Evolutionary conservation across 2,797 vertebrate genomes (phyloP).

Genomic region (Neoniphon sammara): DNA sequence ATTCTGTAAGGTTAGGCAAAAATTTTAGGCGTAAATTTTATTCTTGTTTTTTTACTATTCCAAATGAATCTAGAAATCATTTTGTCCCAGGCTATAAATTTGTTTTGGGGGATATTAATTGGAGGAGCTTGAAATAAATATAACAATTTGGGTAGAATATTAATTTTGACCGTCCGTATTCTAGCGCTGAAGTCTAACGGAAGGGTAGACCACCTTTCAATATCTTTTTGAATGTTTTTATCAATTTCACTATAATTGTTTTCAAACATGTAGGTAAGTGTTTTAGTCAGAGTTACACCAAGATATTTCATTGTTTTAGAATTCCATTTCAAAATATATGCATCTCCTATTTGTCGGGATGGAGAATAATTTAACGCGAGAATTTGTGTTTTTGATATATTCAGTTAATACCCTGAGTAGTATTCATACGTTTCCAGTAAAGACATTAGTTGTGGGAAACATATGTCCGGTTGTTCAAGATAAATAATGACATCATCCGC

Average conservation of each 20-base stretch:
- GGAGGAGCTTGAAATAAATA: constrained; percentile 13
- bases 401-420: constrained; percentile 22
- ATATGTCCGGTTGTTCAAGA: not conserved
- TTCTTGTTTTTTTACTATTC: constrained; percentile 20
- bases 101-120: constrained; percentile 3
- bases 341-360: constrained; percentile 1
- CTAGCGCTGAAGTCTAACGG: constrained; percentile 15
- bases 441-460: constrained; percentile 6
- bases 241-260: constrained; percentile 11
- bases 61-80: constrained; percentile 20
- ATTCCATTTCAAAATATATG: constrained; percentile 22
- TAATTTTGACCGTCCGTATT: constrained; percentile 25
- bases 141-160: not conserved
- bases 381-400: constrained; percentile 19
- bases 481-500: constrained; percentile 21
- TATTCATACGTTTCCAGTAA: constrained; percentile 6
- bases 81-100: constrained; percentile 4
- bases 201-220: not conserved
- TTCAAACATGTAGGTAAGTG: constrained; percentile 2
- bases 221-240: constrained; percentile 1
- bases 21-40: not conserved
- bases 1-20: constrained; percentile 8
- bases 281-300: constrained; percentile 23
- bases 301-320: constrained; percentile 24
- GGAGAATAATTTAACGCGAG: constrained; percentile 19